Percentiles rank a stretch among this genome's conserved stretches.
Conservation (phyloP, 2,113 vertebrate species). For the Platysteira castanea region DNA sequence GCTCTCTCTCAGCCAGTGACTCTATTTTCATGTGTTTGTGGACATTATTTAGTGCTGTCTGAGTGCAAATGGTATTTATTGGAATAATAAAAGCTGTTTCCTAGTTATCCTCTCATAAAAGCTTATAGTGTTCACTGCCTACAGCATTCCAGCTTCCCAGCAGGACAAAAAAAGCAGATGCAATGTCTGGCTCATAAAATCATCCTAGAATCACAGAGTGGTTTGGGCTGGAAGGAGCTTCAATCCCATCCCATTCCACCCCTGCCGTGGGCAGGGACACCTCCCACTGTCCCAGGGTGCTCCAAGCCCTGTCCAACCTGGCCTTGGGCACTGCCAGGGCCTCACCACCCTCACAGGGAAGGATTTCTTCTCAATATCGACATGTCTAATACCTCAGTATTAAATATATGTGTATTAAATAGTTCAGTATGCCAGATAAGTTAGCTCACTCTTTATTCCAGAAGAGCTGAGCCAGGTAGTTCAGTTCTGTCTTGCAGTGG, state of each 20-base stretch:
- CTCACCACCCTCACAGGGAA: neutral
- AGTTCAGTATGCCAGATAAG: neutral
- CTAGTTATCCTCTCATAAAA: neutral
- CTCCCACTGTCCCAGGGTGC: accelerated
- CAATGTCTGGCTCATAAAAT: neutral
- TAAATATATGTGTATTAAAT: neutral
- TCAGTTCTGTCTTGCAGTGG: neutral
- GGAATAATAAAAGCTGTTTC: constrained; percentile 9
- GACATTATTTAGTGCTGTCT: neutral
- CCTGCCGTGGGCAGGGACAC: neutral
- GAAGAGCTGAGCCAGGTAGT: neutral
- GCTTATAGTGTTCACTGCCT: neutral
- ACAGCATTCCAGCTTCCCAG: neutral
- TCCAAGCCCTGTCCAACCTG: neutral
- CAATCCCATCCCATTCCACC: neutral
- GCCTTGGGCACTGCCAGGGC: neutral
- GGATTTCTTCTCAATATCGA: neutral
- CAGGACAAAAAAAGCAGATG: neutral
- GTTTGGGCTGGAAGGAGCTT: neutral
- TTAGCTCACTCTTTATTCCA: neutral
- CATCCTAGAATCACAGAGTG: neutral
- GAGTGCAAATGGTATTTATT: neutral
- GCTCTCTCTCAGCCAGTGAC: neutral
- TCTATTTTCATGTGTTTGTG: neutral
- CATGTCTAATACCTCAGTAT: neutral